Conservation (phyloP, 2,888 invertebrate species). For the Sylvicola cinctus region DNA sequence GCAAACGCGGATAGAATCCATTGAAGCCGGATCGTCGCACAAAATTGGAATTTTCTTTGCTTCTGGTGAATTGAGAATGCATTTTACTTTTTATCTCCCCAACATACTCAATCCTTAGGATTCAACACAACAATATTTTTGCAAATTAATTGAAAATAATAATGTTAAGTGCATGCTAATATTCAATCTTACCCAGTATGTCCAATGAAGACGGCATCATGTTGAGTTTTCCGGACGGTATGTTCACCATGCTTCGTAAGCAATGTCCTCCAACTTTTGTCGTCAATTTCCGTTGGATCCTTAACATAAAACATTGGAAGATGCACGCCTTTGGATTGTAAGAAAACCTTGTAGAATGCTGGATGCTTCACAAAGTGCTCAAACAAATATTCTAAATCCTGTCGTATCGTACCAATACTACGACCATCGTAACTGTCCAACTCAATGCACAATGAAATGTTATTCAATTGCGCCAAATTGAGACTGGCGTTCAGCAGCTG, state of each 20-base stretch:
- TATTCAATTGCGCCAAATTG: conserved; percentile 26
- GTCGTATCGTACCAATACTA: conserved; percentile 26
- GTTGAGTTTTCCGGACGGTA: conserved; percentile 28
- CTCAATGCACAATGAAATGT: conserved; percentile 34
- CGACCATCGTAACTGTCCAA: conserved; percentile 34
- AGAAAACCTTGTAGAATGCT: conserved; percentile 21
- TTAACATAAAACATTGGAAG: conserved; percentile 42
- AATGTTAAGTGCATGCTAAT: background rate
- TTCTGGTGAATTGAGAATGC: conserved; percentile 10
- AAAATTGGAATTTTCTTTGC: conserved; percentile 28
- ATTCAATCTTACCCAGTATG: conserved; percentile 18
- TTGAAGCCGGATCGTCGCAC: conserved; percentile 32
- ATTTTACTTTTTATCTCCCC: background rate
- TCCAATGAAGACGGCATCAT: conserved; percentile 37
- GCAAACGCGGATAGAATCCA: conserved; percentile 44
- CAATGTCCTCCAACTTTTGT: conserved; percentile 25
- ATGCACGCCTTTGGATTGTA: conserved; percentile 15
- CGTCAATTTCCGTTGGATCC: conserved; percentile 29
- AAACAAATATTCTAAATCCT: conserved; percentile 19
- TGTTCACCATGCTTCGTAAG: conserved; percentile 20
- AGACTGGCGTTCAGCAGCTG: conserved; percentile 21
- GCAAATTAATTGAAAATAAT: background rate
- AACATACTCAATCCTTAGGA: no score
- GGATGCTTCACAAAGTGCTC: conserved; percentile 9
- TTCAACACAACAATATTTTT: no score